Base-by-base conservation (phyloP, 2,888 invertebrate species). In the Itoplectis maculator region DNA sequence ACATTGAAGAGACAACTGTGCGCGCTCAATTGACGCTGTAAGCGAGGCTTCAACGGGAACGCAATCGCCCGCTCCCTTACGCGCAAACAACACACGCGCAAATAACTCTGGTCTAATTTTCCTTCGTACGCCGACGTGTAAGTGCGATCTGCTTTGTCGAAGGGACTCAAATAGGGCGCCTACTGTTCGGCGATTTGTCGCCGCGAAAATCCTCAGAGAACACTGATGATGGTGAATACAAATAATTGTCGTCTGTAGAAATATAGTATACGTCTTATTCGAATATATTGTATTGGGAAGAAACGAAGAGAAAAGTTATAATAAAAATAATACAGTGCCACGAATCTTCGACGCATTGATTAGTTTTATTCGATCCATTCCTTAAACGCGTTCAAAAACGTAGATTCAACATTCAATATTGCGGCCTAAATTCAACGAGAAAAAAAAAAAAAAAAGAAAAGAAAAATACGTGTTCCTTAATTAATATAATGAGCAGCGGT, bases 81-180 rank as follows among this genome's bases (percentile, higher is more conserved):
- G 47, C 73, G 23, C n/a, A 40, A 13, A 37, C 40, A 66, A 54
- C 51, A 69, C 9, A 56, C 72, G 66, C 73, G 63, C 63, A 69
- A 82, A 81, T 59, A 49, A 79, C 72, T 72, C 49, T 79, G 79
- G 78, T 82, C 79, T 82, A 82, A 82, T 82, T 79, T 23, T 65
- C n/a, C 40, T 70, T 11, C 29, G 29, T 40, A 59, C 40, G 65
- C 40, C 40, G 51, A 65, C 23, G 40, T 23, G 9, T 23, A 20
- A 29, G 29, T n/a, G n/a, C 23, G 23, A 54, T 23, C 9, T 23
- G 23, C 54, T 23, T 54, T 1, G n/a, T n/a, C 13, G 18, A 51
- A 51, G 18, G 20, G 20, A 51, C 9, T 7, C 29, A 29, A 29
- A 20, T 23, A 54, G 13, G 11, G 23, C 5, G 11, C 13, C 18